A percentile compares a stretch with the other conserved stretches of the same genome.
Evolutionary conservation across 2,113 vertebrate genomes (phyloP).

Genomic region (Prolemur simus): DNA sequence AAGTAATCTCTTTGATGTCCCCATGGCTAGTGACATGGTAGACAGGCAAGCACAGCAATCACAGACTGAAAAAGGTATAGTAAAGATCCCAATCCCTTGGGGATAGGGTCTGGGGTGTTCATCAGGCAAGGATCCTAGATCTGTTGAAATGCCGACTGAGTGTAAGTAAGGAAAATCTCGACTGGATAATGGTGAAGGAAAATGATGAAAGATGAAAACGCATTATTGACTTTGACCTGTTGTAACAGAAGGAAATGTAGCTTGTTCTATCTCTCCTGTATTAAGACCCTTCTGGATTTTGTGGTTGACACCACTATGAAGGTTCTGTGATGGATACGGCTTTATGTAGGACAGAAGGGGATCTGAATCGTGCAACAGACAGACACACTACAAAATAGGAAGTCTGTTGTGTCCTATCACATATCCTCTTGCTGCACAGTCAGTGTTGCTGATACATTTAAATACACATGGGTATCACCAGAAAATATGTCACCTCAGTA

Average conservation of each 20-base stretch:
- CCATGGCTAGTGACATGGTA: not conserved
- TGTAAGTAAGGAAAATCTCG: not conserved
- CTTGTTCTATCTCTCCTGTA: not conserved
- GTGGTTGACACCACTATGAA: not conserved
- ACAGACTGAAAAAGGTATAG: not conserved
- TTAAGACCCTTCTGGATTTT: not conserved
- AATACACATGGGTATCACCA: rapidly evolving
- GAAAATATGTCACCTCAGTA: not conserved
- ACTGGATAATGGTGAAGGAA: not conserved
- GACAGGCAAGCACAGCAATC: not conserved
- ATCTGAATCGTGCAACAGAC: not conserved
- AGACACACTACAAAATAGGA: not conserved
- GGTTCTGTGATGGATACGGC: not conserved
- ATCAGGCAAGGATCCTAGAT: not conserved
- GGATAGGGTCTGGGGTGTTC: rapidly evolving
- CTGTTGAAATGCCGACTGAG: not conserved
- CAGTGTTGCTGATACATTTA: not conserved
- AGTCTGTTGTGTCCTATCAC: rapidly evolving
- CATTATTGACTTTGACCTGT: not conserved
- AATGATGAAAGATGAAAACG: not conserved
- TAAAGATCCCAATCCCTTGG: not conserved
- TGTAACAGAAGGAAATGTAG: not conserved
- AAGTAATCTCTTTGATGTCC: not conserved
- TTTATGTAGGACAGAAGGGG: not conserved
- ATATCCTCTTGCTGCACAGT: not conserved